Conservation (phyloP, 1,140 invertebrate species). For the Parapsyche elsis region DNA sequence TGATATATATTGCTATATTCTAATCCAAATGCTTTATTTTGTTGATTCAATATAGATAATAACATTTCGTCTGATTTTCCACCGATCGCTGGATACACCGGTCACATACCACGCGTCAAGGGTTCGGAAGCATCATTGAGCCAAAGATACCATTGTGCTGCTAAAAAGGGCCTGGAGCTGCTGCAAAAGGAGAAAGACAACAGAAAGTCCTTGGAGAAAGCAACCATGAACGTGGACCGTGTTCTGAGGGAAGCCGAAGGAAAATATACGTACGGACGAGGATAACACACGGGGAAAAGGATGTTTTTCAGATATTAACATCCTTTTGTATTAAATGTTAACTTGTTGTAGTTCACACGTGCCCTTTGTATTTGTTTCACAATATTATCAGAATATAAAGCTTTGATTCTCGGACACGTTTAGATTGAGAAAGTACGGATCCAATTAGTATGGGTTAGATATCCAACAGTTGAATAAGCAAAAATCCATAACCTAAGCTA, state of each 20-base stretch:
- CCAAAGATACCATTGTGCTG: conserved; percentile 75
- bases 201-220: conserved; percentile 62
- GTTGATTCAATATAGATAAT: conserved; percentile 66
- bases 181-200: conserved; percentile 70
- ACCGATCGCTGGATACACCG: conserved; percentile 78
- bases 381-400: no score
- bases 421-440: no score
- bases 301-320: conserved; percentile 62
- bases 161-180: conserved; percentile 72
- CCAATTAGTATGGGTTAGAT: no score
- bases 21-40: no score
- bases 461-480: no score
- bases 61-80: conserved; percentile 76
- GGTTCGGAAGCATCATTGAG: conserved; percentile 74
- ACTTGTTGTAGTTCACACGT: background rate
- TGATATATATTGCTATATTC: no score
- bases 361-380: no score
- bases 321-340: conserved; percentile 56
- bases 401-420: no score
- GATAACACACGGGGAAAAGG: conserved; percentile 68
- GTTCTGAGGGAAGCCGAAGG: conserved; percentile 63
- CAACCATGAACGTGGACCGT: conserved; percentile 60
- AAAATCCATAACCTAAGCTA: no score
- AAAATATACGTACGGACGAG: conserved; percentile 66
- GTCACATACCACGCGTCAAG: conserved; percentile 76